These are phyloP conservation scores for Macaria notata DNA, from an alignment of 2,888 invertebrate genomes.

Conservation along the genomic window DNA sequence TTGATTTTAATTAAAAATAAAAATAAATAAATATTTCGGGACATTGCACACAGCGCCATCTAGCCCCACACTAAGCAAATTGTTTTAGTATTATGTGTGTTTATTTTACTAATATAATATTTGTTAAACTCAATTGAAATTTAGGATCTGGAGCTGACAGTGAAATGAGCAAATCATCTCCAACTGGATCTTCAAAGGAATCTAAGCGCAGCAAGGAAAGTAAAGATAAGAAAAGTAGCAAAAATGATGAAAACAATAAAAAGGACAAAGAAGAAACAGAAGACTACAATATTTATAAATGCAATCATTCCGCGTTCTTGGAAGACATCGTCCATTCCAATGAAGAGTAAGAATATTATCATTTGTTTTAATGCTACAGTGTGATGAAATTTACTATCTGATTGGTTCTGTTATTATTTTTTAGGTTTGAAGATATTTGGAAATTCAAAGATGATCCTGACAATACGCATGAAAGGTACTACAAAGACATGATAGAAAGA, in stretches of 20 bases:
- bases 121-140: neutral
- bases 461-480: constrained; percentile 89
- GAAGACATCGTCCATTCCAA: constrained; percentile 87
- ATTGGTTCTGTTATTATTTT: neutral
- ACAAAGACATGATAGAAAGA: constrained; percentile 91
- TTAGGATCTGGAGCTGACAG: constrained; percentile 86
- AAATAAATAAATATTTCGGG: too few relatives aligned
- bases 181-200: constrained; percentile 86
- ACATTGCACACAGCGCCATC: too few relatives aligned
- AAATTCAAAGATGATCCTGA: constrained; percentile 88
- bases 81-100: too few relatives aligned
- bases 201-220: constrained; percentile 89
- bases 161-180: constrained; percentile 90
- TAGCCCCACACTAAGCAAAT: too few relatives aligned
- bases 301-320: constrained; percentile 87
- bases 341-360: constrained; percentile 83
- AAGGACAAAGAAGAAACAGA: constrained; percentile 85
- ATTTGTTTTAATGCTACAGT: neutral
- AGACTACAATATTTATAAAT: constrained; percentile 84
- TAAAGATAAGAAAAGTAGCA: constrained; percentile 83
- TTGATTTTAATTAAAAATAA: too few relatives aligned
- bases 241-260: constrained; percentile 68
- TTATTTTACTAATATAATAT: too few relatives aligned
- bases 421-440: constrained; percentile 91
- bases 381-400: too few relatives aligned